Evolutionary conservation across 2,113 vertebrate species (phyloP).

Genomic region (Microtus ochrogaster): DNA sequence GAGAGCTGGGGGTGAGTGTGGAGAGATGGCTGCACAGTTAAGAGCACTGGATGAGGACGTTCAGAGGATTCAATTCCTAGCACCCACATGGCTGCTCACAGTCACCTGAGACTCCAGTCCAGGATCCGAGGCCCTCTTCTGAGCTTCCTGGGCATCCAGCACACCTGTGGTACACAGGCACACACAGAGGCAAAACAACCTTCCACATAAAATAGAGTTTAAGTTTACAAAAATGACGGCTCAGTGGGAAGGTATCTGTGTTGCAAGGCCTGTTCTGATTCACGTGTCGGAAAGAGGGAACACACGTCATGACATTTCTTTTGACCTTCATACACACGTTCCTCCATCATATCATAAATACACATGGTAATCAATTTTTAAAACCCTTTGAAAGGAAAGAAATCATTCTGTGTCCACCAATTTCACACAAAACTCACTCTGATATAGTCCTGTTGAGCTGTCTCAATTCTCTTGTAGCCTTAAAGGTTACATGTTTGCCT

Average conservation of each 20-base stretch:
- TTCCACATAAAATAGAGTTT: background rate
- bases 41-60: background rate
- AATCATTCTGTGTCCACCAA: background rate
- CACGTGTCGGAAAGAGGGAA: background rate
- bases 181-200: background rate
- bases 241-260: background rate
- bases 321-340: background rate
- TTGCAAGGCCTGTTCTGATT: background rate
- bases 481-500: constrained; percentile 1
- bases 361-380: background rate
- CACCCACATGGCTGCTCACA: background rate
- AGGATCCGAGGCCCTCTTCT: background rate
- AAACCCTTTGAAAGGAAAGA: constrained; percentile 56
- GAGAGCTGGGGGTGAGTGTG: background rate
- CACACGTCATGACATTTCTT: background rate
- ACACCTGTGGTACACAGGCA: background rate
- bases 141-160: background rate
- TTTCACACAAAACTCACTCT: background rate
- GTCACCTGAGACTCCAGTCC: background rate
- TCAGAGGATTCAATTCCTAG: background rate
- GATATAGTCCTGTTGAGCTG: background rate
- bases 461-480: background rate
- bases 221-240: background rate
- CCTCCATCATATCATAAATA: background rate
- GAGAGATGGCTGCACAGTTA: background rate